Evolutionary conservation across 2,888 invertebrate genomes (phyloP).

Genomic region (Ichneumon xanthorius): DNA sequence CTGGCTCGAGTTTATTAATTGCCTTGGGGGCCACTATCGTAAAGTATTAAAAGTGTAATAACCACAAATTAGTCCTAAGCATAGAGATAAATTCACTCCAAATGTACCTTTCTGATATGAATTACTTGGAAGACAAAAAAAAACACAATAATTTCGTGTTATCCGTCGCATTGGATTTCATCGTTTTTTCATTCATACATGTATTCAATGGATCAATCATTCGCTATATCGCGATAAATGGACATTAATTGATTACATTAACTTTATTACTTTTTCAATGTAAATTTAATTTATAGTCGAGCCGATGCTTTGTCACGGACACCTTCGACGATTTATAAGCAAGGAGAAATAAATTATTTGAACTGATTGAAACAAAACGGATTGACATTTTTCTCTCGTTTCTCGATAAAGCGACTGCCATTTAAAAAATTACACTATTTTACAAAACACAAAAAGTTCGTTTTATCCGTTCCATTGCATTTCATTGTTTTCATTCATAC

Average conservation of each 20-base stretch:
- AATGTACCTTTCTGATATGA: neutral
- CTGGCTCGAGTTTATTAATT: too few relatives aligned
- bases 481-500: neutral
- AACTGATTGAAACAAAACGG: neutral
- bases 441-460: neutral
- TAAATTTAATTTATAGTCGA: neutral
- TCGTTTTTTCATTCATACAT: neutral
- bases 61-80: slow-evolving; percentile 26
- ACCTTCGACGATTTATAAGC: neutral
- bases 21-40: slow-evolving; percentile 8
- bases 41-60: slow-evolving; percentile 21
- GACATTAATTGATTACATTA: neutral
- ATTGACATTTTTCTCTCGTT: slow-evolving; percentile 12
- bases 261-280: neutral
- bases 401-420: slow-evolving; percentile 9
- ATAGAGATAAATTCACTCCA: neutral
- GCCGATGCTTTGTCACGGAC: neutral
- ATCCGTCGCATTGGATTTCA: neutral
- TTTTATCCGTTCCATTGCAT: neutral
- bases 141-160: neutral
- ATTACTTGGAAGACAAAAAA: neutral
- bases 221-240: neutral
- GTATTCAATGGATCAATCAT: neutral
- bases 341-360: neutral
- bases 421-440: neutral